These are phyloP conservation scores for Cephus nigrinus DNA, from an alignment of 2,888 invertebrate genomes.

Conservation along the genomic window DNA sequence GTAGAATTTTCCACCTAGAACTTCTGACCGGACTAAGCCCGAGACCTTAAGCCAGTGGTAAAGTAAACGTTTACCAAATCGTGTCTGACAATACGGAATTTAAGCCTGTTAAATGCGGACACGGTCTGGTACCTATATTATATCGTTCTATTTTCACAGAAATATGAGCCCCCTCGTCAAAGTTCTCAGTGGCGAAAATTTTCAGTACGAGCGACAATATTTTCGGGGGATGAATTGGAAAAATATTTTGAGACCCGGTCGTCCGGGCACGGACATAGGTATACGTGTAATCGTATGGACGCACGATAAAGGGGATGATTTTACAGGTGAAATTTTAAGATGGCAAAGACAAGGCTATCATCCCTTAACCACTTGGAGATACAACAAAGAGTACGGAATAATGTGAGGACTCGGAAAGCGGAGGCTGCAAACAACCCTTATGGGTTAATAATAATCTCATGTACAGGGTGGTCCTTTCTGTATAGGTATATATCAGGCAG, in stretches of 20 bases:
- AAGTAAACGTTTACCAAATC: constrained; percentile 51
- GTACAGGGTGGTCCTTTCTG: not conserved
- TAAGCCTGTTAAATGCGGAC: constrained; percentile 7
- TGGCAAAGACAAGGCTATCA: not conserved
- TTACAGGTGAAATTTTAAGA: not conserved
- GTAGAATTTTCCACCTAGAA: constrained; percentile 46
- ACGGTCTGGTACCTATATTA: not conserved
- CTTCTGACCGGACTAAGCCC: constrained; percentile 6
- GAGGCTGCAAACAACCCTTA: not conserved
- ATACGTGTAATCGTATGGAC: not conserved
- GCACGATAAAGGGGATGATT: not conserved
- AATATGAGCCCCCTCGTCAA: not conserved
- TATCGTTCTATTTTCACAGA: constrained; percentile 3
- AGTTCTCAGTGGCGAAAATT: not conserved
- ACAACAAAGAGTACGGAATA: not conserved
- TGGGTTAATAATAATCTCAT: constrained; percentile 3
- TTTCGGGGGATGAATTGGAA: not conserved
- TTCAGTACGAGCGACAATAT: not conserved
- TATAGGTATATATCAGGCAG: not conserved
- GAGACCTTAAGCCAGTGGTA: constrained; percentile 6
- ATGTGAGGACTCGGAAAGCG: not conserved
- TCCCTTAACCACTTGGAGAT: not conserved
- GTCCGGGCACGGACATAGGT: not conserved
- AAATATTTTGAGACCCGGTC: not conserved
- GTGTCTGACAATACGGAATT: constrained; percentile 28